Base-by-base conservation (phyloP, 2,888 invertebrate species). In the Drosophila stalkeri region DNA sequence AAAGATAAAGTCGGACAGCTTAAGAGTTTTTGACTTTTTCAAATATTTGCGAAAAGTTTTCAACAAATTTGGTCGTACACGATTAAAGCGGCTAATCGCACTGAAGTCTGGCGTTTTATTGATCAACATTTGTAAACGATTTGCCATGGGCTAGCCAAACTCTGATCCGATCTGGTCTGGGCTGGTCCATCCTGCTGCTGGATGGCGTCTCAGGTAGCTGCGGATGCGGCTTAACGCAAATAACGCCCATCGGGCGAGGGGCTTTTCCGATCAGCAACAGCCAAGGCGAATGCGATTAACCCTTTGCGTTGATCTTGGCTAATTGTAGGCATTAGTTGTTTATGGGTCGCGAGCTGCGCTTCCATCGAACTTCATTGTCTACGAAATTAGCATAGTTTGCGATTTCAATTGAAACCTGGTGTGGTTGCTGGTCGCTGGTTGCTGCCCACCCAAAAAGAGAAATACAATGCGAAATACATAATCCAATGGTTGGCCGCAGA, bases 111-210 rank as follows among this genome's bases (percentile, higher is more conserved):
- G 77, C 64, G 67, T 83, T 92, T 90, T 92, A 92, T 92, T 92
- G 91, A 92, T 91, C 92, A 92, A 92, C 92, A 92, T 92, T 92
- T 91, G 91, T 91, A 91, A 92, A 91, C 86, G 84, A 84, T 78
- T 85, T 80, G 72, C 18, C 57, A 75, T 82, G 80, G 82, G 12
- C 57, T 3, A 18, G 18, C 33, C 33, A 31, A 49, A 31, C n/a
- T 46, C 46, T 37, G 23, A 16, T 6, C 7, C 20, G 46, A 14
- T n/a, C 11, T 41, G 55, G 3, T 35, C 27, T 33, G 33, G 7
- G 49, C 72, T 27, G 33, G 12, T 59, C 70, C 71, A 80, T 59
- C 49, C 74, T 49, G 44, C 31, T 33, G 47, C 41, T 35, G 64
- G 67, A 69, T 80, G 72, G 65, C 52, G 65, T 70, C 70, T 39